A percentile compares a stretch with the other conserved stretches of the same genome.
Evolutionary conservation across 2,797 vertebrate species (phyloP).

Genomic region (Microcaecilia unicolor): DNA sequence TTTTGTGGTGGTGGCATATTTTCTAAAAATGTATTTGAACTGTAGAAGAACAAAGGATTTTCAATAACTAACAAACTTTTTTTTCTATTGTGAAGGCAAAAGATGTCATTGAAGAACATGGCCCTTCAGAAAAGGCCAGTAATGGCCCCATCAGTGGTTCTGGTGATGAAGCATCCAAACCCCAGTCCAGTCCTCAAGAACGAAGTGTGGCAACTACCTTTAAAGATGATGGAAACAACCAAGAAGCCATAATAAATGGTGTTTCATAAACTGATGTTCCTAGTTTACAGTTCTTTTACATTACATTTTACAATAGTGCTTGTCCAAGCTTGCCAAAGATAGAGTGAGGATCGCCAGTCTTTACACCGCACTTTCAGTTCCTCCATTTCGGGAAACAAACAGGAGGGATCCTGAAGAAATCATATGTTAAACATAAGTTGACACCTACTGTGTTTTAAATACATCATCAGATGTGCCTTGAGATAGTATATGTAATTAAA

Average conservation of each 20-base stretch:
- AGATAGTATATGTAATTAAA: conserved; percentile 93
- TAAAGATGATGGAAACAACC: conserved; percentile 61
- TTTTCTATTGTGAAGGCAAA: conserved; percentile 49
- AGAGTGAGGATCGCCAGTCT: conserved; percentile 84
- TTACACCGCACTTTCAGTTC: conserved; percentile 86
- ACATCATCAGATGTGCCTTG: conserved; percentile 98
- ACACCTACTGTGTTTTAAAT: conserved; percentile 81
- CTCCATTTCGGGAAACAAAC: conserved; percentile 77
- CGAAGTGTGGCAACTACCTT: conserved; percentile 52
- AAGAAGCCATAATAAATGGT: conserved; percentile 80
- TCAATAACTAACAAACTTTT: not conserved
- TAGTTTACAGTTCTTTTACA: conserved; percentile 79
- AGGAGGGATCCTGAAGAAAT: conserved; percentile 71
- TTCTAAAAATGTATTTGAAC: no score
- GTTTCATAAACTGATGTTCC: conserved; percentile 81
- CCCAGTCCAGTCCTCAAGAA: conserved; percentile 61
- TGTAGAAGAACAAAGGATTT: no score
- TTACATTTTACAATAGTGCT: conserved; percentile 91
- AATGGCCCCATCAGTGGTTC: conserved; percentile 68
- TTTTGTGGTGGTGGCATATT: no score
- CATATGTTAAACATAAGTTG: conserved; percentile 73
- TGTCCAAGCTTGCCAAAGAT: conserved; percentile 99
- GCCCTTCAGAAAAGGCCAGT: conserved; percentile 61
- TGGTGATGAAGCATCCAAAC: conserved; percentile 54
- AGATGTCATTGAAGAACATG: conserved; percentile 80